A percentile compares a stretch with the other conserved stretches of the same genome.
Conservation (phyloP, 2,888 invertebrate species). For the Ornithoptera alexandrae region DNA sequence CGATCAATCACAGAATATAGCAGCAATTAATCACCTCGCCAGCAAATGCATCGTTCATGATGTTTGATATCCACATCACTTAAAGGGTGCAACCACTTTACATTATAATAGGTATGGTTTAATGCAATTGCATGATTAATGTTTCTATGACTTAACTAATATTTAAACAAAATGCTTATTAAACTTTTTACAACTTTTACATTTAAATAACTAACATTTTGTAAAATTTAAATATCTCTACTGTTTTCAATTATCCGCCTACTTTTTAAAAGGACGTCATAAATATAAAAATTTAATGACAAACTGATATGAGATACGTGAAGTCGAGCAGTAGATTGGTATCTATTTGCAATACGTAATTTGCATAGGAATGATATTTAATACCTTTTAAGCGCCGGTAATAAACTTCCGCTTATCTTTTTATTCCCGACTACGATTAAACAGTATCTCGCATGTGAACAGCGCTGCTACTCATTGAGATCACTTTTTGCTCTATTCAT, state of each 20-base stretch:
- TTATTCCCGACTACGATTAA: conserved; percentile 47
- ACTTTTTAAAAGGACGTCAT: background rate
- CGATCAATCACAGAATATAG: conserved; percentile 64
- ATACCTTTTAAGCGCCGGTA: conserved; percentile 44
- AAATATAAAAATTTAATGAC: conserved; percentile 16
- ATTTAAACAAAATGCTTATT: background rate
- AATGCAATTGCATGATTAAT: conserved; percentile 7
- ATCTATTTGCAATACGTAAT: conserved; percentile 40
- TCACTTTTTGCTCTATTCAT: conserved; percentile 68
- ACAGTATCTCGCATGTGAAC: conserved; percentile 53
- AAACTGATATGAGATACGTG: conserved; percentile 32
- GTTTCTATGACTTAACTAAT: conserved; percentile 4
- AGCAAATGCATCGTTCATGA: conserved; percentile 44
- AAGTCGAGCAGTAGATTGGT: conserved; percentile 30
- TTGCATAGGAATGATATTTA: conserved; percentile 47
- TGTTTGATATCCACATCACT: conserved; percentile 48
- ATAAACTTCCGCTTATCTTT: conserved; percentile 54
- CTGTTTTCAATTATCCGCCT: background rate
- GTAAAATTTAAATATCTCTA: background rate
- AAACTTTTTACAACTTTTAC: background rate
- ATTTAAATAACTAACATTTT: background rate
- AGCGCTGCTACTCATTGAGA: conserved; percentile 64
- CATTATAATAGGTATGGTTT: conserved; percentile 13
- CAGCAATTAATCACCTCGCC: conserved; percentile 70
- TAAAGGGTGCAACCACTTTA: conserved; percentile 46